Evolutionary conservation across 2,888 invertebrate species (phyloP).

Genomic region (Morpho helenor): DNA sequence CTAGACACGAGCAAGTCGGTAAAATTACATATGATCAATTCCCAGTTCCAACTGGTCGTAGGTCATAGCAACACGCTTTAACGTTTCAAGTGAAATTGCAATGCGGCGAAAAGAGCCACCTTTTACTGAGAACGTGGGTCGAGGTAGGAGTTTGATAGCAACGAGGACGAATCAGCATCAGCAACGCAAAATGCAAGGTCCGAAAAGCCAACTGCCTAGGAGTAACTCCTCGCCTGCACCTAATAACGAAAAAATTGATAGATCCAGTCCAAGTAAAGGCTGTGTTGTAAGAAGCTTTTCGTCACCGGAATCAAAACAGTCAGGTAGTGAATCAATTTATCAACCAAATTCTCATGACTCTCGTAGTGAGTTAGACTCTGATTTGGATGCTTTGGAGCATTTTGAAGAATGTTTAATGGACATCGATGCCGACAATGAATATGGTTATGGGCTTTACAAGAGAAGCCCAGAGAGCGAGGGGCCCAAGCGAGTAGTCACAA

Average conservation of each 20-base stretch:
- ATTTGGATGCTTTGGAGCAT: constrained; percentile 65
- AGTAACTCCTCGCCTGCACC: constrained; percentile 65
- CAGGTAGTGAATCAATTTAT: constrained; percentile 55
- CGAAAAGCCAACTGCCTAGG: constrained; percentile 56
- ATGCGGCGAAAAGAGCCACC: constrained; percentile 64
- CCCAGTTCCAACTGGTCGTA: constrained; percentile 47
- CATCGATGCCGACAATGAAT: constrained; percentile 64
- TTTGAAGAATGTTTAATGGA: constrained; percentile 68
- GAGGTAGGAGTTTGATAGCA: constrained; percentile 61
- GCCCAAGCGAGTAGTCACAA: constrained; percentile 58
- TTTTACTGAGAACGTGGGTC: constrained; percentile 39
- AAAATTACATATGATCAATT: constrained; percentile 50
- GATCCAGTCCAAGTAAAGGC: constrained; percentile 39
- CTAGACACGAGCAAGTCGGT: constrained; percentile 56
- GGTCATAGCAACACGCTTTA: constrained; percentile 48
- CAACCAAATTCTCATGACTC: constrained; percentile 57
- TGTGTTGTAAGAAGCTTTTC: constrained; percentile 64
- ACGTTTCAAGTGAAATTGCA: constrained; percentile 16
- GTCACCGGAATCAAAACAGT: constrained; percentile 60
- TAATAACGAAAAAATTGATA: constrained; percentile 46
- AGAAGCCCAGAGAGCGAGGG: constrained; percentile 55
- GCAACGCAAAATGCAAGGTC: constrained; percentile 50
- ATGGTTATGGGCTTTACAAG: constrained; percentile 46
- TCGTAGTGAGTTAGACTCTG: constrained; percentile 62
- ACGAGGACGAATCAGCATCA: constrained; percentile 61